phyloP scores from a whole-genome alignment of 2,113 vertebrate species.

The Oostethus manadensis region DNA sequence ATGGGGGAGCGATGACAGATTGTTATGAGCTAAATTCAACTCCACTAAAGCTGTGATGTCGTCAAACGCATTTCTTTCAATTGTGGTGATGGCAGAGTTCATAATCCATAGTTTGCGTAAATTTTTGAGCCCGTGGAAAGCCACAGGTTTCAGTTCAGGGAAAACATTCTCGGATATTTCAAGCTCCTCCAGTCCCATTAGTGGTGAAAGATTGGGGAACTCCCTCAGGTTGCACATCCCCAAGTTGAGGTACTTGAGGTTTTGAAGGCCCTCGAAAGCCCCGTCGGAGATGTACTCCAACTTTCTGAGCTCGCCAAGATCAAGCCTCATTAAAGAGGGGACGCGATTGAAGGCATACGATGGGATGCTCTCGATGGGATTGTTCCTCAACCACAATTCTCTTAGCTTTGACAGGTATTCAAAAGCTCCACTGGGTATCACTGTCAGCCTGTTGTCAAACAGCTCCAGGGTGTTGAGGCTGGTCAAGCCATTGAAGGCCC shows the following conservation, averaged over 20 bases:
- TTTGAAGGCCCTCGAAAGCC: conserved; percentile 92
- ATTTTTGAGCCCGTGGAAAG: conserved; percentile 87
- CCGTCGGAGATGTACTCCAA: conserved; percentile 97
- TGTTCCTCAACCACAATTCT: conserved; percentile 96
- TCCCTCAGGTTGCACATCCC: conserved; percentile 95
- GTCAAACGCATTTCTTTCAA: conserved; percentile 96
- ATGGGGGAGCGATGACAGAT: conserved; percentile 92
- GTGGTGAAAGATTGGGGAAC: conserved; percentile 87
- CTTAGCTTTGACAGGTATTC: conserved; percentile 96
- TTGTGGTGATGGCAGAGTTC: conserved; percentile 89
- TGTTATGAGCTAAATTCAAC: conserved; percentile 98
- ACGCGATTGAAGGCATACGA: conserved; percentile 97
- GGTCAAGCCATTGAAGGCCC: conserved; percentile 93
- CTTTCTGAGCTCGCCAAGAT: conserved; percentile 92
- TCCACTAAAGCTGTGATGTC: conserved; percentile 92
- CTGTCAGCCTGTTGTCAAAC: conserved; percentile 96
- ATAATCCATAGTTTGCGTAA: conserved; percentile 98
- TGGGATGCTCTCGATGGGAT: conserved; percentile 97
- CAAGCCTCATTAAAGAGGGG: conserved; percentile 93
- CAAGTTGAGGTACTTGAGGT: conserved; percentile 97
- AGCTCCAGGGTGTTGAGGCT: conserved; percentile 97
- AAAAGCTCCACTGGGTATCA: conserved; percentile 96
- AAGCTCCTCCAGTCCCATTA: conserved; percentile 91
- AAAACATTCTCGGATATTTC: conserved; percentile 98
- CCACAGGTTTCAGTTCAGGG: conserved; percentile 84